Evolutionary conservation across 2,797 vertebrate genomes (phyloP), one percentile per base, ranked within the genome.

Genomic region (Luscinia megarhynchos): DNA sequence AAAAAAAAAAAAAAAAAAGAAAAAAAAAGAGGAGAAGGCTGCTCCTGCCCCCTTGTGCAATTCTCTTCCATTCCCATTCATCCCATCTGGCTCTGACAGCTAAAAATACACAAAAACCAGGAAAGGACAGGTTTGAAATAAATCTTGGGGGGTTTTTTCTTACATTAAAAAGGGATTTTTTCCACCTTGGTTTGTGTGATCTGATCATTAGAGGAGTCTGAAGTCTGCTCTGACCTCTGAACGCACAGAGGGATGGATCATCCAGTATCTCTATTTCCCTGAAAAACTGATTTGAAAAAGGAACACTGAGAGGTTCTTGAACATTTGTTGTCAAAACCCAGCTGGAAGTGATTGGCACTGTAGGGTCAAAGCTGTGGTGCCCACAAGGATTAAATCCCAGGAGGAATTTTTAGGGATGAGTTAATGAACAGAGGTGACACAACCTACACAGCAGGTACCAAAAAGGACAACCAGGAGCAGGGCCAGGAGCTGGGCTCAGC

Each of bases 11-110:
- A n/a, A n/a, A n/a, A n/a, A n/a, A n/a, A n/a, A n/a, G n/a, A n/a
- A n/a, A n/a, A n/a, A n/a, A n/a, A n/a, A n/a, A n/a, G n/a, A 93
- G 75, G 83, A 83, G 80, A 34, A 93, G 89, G 88, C 75, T 87
- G 26, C 62, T 89, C 36, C 92, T 55, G 84, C 68, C 54, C 74
- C n/a, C 18, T 15, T 58, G 96, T 90, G 95, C 94, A 85, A 78
- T 89, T 62, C 63, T n/a, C 68, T 58, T 72, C 87, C 74, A 4
- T 12, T 63, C 43, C 82, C 57, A 11, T 18, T 7, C 55, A 46
- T n/a, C 84, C 50, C 61, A 29, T n/a, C 57, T 10, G 7, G 15
- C 53, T 9, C 1, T 10, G 9, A 6, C 63, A 48, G 34, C 34
- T 9, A n/a, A 2, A 36, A 73, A 26, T 1, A 22, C 27, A 14